Percentiles rank a stretch among this genome's conserved stretches.
phyloP scores from a whole-genome alignment of 2,888 invertebrate species.

The Caenorhabditis sp. region DNA sequence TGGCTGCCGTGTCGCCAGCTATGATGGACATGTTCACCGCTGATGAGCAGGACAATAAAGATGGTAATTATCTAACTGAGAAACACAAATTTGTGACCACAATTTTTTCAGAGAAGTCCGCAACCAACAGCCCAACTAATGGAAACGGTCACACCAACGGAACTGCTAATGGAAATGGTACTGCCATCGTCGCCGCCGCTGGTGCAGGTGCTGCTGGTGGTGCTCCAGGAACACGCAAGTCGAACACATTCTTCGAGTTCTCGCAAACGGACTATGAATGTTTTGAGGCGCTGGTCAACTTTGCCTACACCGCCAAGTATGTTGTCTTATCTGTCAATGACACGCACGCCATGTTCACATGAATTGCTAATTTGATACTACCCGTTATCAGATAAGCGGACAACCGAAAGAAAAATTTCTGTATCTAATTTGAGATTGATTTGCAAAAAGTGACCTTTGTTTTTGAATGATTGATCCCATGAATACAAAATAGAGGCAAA shows the following conservation, averaged over 20 bases:
- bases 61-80: not conserved
- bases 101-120: not conserved
- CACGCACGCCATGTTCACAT: constrained; percentile 39
- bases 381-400: constrained; percentile 33
- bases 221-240: constrained; percentile 11
- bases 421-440: constrained; percentile 10
- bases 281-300: constrained; percentile 89
- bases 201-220: no score
- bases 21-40: constrained; percentile 79
- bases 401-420: constrained; percentile 1
- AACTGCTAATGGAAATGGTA: constrained; percentile 30
- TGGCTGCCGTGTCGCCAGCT: constrained; percentile 79
- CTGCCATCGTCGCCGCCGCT: not conserved
- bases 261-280: constrained; percentile 87
- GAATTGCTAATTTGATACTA: constrained; percentile 52
- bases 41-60: constrained; percentile 49
- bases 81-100: not conserved
- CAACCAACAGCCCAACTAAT: constrained; percentile 30
- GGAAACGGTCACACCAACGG: constrained; percentile 30
- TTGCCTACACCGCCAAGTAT: constrained; percentile 90
- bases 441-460: no score
- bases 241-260: constrained; percentile 76
- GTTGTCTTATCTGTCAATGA: constrained; percentile 42
- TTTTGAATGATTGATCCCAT: no score
- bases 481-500: no score